Evolutionary conservation across 2,113 vertebrate genomes (phyloP).

Genomic region (Bombycilla garrulus): DNA sequence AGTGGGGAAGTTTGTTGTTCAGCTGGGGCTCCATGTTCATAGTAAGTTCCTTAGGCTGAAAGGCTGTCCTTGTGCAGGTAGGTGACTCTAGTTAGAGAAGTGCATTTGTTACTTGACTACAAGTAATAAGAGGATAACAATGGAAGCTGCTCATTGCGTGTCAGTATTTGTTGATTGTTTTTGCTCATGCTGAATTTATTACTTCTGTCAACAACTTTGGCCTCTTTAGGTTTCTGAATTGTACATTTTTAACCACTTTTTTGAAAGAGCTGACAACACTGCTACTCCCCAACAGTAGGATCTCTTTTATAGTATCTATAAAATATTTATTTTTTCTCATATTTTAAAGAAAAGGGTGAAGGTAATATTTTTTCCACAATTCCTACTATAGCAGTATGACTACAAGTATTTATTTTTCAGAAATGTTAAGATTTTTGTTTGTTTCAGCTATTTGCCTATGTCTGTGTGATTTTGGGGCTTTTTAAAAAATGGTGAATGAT

Average conservation of each 20-base stretch:
- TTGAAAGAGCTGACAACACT: background rate
- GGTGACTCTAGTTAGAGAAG: background rate
- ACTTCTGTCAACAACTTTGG: background rate
- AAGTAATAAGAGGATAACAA: background rate
- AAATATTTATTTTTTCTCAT: background rate
- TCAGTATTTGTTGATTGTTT: background rate
- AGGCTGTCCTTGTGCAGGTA: background rate
- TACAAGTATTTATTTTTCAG: background rate
- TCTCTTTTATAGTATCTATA: background rate
- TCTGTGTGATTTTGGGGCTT: background rate
- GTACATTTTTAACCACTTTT: background rate
- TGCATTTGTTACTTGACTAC: background rate
- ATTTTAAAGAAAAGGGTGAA: background rate
- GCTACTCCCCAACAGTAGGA: background rate
- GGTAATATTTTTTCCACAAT: background rate
- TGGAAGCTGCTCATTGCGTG: background rate
- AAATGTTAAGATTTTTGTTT: background rate
- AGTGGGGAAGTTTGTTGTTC: background rate
- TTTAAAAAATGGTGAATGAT: background rate
- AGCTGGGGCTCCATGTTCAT: rapidly evolving
- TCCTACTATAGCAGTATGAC: background rate
- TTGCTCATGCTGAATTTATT: background rate
- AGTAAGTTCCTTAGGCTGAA: background rate
- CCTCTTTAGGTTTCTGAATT: background rate
- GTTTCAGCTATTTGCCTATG: background rate